Conservation (phyloP, 2,113 vertebrate species). For the Manacus vitellinus region DNA sequence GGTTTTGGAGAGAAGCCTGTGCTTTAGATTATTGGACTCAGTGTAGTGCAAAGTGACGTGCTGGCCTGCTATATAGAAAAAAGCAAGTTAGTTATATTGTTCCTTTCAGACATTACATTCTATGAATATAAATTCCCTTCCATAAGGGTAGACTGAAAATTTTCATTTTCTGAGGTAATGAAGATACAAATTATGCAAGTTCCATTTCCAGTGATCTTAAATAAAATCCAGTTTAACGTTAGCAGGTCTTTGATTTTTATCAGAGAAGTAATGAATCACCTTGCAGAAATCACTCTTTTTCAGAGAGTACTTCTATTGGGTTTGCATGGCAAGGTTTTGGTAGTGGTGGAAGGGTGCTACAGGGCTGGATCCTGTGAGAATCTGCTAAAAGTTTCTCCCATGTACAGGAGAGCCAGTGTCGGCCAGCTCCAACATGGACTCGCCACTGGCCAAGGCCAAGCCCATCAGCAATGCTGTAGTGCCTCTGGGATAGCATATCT, state of each 20-base stretch:
- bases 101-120: not conserved
- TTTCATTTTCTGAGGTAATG: not conserved
- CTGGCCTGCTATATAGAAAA: not conserved
- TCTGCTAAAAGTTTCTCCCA: not conserved
- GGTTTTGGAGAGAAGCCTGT: not conserved
- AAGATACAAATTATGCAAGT: not conserved
- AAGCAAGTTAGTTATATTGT: not conserved
- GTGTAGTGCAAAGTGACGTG: not conserved
- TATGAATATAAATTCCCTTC: not conserved
- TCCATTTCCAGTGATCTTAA: not conserved
- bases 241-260: not conserved
- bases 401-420: not conserved
- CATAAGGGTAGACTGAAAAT: not conserved
- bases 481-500: not conserved
- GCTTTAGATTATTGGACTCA: not conserved
- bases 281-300: not conserved
- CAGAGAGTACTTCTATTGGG: not conserved
- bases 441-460: accelerated
- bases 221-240: not conserved
- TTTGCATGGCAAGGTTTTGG: not conserved
- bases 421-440: accelerated
- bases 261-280: not conserved
- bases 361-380: not conserved
- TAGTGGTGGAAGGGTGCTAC: not conserved
- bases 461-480: not conserved